Evolutionary conservation across 2,113 vertebrate genomes (phyloP).

Genomic region (Chloropsis cyanopogon): DNA sequence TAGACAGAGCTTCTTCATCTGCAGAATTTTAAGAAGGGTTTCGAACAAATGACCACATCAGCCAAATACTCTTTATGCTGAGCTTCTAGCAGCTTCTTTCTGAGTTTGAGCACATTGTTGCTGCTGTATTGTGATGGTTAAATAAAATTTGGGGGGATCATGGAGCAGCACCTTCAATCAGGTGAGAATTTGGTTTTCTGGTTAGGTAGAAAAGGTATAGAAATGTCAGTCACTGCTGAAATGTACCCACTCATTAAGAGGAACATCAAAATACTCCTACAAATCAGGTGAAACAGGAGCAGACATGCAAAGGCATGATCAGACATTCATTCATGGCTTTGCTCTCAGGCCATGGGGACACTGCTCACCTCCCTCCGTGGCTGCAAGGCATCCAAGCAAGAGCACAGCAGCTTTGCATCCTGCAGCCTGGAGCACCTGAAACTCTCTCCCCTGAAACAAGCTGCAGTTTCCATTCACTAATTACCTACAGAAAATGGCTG

Average conservation of each 20-base stretch:
- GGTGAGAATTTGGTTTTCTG: neutral
- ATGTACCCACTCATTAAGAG: accelerated
- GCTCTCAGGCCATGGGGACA: neutral
- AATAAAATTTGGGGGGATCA: neutral
- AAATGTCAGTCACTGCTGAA: neutral
- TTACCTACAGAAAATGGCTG: neutral
- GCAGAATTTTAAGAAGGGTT: slow-evolving; percentile 36
- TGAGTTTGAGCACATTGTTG: neutral
- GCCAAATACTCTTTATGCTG: neutral
- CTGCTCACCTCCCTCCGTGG: neutral
- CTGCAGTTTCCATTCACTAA: neutral
- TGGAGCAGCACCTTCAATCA: neutral
- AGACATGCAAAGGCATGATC: neutral
- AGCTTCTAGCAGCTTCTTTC: neutral
- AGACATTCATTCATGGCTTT: neutral
- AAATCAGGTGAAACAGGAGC: neutral
- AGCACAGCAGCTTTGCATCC: neutral
- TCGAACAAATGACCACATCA: neutral
- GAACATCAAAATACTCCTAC: neutral
- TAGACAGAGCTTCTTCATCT: slow-evolving; percentile 2
- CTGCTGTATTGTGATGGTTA: neutral
- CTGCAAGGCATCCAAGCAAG: neutral
- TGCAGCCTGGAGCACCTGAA: neutral
- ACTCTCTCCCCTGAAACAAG: neutral
- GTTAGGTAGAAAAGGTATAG: neutral